Percentiles rank a stretch among this genome's conserved stretches.
Evolutionary conservation across 2,888 invertebrate species (phyloP).

Genomic region (Dorcus hopei): DNA sequence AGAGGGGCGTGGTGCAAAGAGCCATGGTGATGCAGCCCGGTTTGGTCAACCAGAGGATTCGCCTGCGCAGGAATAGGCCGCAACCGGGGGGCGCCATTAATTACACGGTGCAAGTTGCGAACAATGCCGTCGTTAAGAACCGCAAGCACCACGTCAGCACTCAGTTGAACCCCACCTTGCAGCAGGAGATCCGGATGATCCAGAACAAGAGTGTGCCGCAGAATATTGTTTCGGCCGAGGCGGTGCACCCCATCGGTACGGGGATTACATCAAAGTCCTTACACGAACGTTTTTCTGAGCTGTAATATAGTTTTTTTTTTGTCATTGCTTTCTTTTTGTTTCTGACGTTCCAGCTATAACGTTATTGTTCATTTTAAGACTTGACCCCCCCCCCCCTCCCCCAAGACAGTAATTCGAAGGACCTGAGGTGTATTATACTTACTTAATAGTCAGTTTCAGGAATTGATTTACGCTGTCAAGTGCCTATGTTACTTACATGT

Average conservation of each 20-base stretch:
- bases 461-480: neutral
- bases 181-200: constrained; percentile 28
- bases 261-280: constrained; percentile 12
- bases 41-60: constrained; percentile 2
- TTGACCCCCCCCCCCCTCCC: too few species aligned
- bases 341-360: neutral
- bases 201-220: constrained; percentile 20
- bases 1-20: too few species aligned
- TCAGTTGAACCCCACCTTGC: constrained; percentile 24
- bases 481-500: neutral
- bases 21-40: too few species aligned
- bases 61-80: constrained; percentile 5
- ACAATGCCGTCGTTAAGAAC: constrained; percentile 1
- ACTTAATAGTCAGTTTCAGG: too few species aligned
- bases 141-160: constrained; percentile 22
- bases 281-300: constrained; percentile 11
- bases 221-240: constrained; percentile 19
- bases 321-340: neutral
- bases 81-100: constrained; percentile 2
- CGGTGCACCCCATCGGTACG: constrained; percentile 22
- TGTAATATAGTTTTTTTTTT: constrained; percentile 2
- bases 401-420: too few species aligned
- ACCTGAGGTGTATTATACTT: too few species aligned
- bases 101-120: constrained; percentile 14
- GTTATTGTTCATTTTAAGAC: neutral